Base-by-base conservation (phyloP, 2,797 vertebrate genomes). In the Microctenopoma steveboyesi region DNA sequence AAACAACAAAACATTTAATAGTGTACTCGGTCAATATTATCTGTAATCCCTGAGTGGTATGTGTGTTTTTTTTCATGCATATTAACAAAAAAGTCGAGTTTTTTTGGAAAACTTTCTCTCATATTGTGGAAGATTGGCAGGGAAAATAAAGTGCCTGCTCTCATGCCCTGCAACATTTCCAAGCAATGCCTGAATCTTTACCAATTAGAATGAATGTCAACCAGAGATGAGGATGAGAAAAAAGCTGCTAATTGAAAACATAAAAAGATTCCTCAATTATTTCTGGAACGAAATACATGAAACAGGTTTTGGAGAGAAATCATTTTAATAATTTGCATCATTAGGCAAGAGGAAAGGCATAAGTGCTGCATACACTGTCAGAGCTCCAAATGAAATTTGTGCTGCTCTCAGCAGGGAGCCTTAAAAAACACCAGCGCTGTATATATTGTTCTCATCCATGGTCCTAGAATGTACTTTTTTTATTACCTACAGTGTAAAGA, bases 241-340 rank as follows among this genome's bases (percentile, higher is more conserved):
- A 49, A 72, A 52, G 49, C 37, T 0, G 35, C 49, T 88, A 88
- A 92, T 90, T 91, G 85, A 90, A 87, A 89, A 86, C 86, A 85
- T 81, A 77, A 89, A 92, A 91, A 86, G 75, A 87, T 76, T 78
- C 84, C 67, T 82, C 78, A 85, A 84, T 89, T 91, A 89, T 88
- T 86, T 89, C 76, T 83, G 81, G 76, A 78, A 78, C 72, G 78
- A 82, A 83, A 79, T 18, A 69, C 80, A 59, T 63, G 74, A 79
- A 86, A 75, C 82, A 83, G 83, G 78, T 82, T 81, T 76, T 40
- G 71, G 70, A 78, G 62, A 61, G 59, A 81, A 83, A 79, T 66
- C 39, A 74, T 82, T 83, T 80, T 82, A 81, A 87, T 88, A 87
- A 86, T 89, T 83, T 82, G 81, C 82, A 84, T 86, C 82, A 87